Conservation (phyloP, 1,140 invertebrate genomes). For the Heliothis subflexa region DNA sequence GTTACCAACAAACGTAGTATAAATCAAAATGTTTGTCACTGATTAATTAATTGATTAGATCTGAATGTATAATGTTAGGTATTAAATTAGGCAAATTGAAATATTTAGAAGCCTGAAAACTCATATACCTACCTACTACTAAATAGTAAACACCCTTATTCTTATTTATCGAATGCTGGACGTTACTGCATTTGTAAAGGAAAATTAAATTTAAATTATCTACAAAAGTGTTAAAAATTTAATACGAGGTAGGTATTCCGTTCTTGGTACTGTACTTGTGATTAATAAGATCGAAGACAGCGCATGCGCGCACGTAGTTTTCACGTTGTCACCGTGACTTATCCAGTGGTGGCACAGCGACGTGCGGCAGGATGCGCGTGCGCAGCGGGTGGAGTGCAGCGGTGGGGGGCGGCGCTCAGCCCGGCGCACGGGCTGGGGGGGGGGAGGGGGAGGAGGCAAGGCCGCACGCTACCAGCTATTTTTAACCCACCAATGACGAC, state of each 20-base stretch:
- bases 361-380: neutral
- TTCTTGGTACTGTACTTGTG: too few relatives aligned
- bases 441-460: slow-evolving; percentile 30
- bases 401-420: slow-evolving; percentile 14
- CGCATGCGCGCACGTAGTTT: too few relatives aligned
- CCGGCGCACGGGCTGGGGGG: slow-evolving; percentile 1
- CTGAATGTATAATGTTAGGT: neutral
- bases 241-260: too few relatives aligned
- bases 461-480: slow-evolving; percentile 51
- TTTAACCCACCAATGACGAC: slow-evolving; percentile 59
- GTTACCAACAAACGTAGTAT: neutral
- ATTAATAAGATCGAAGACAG: too few relatives aligned
- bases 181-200: too few relatives aligned
- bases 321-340: neutral
- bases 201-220: too few relatives aligned
- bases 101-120: too few relatives aligned
- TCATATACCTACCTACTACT: too few relatives aligned
- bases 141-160: too few relatives aligned
- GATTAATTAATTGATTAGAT: slow-evolving; percentile 12
- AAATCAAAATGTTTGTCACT: slow-evolving; percentile 34
- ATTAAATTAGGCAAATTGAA: neutral
- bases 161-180: too few relatives aligned
- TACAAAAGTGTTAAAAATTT: too few relatives aligned
- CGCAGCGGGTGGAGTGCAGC: neutral
- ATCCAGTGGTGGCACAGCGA: neutral